Percentiles rank a stretch among this genome's conserved stretches.
Conservation (phyloP, 1,140 invertebrate genomes). For the Eumeta japonica region DNA sequence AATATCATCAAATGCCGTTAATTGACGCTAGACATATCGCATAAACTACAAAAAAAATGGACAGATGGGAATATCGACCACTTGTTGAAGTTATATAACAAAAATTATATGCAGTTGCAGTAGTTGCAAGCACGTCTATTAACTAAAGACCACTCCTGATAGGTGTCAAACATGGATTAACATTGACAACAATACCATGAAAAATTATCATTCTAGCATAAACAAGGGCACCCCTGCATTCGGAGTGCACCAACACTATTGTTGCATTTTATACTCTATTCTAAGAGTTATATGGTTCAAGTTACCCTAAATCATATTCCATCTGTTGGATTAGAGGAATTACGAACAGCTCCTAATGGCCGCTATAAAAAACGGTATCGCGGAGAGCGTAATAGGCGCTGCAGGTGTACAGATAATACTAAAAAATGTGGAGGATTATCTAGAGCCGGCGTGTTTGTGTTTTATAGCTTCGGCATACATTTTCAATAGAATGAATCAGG, state of each 20-base stretch:
- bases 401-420: conserved; percentile 32
- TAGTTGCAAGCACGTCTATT: no score
- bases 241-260: conserved; percentile 15
- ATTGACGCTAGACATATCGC: no score
- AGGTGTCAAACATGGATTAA: conserved; percentile 50
- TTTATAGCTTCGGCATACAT: no score
- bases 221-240: conserved; percentile 29
- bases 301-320: conserved; percentile 10
- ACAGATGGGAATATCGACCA: no score
- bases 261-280: conserved; percentile 13
- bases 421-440: conserved; percentile 32
- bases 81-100: no score
- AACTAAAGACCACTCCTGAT: conserved; percentile 30
- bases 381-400: conserved; percentile 28
- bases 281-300: conserved; percentile 5
- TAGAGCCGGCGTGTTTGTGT: no score
- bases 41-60: no score
- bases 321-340: conserved; percentile 52
- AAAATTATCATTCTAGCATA: conserved; percentile 41
- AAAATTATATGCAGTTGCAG: no score
- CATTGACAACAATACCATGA: conserved; percentile 38
- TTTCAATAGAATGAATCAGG: no score
- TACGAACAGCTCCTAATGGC: conserved; percentile 36
- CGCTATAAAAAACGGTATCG: conserved; percentile 37
- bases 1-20: no score